phyloP scores from a whole-genome alignment of 2,113 vertebrate species.

The Typhlomys cinereus region DNA sequence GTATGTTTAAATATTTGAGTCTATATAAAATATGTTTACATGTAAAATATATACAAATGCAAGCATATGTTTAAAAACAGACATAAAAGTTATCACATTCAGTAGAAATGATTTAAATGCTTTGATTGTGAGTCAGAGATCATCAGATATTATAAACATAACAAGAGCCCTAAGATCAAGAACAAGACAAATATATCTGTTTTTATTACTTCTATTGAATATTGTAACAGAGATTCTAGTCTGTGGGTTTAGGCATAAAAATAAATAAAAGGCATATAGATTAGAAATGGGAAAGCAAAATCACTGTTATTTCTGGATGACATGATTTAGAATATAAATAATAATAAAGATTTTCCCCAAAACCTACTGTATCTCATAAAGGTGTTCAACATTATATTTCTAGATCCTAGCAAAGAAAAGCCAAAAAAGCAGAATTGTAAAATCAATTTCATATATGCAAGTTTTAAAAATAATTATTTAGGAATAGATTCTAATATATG shows the following conservation, averaged over 20 bases:
- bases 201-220: neutral
- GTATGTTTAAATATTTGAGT: neutral
- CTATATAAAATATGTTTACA: neutral
- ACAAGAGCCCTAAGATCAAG: neutral
- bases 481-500: neutral
- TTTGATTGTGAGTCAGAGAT: neutral
- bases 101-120: neutral
- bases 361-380: neutral
- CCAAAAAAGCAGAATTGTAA: neutral
- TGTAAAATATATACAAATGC: neutral
- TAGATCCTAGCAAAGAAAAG: neutral
- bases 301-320: neutral
- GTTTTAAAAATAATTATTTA: neutral
- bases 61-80: neutral
- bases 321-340: neutral
- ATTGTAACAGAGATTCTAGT: neutral
- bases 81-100: neutral
- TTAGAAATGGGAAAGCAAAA: neutral
- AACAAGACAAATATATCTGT: neutral
- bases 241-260: neutral
- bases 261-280: neutral
- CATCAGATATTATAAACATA: neutral
- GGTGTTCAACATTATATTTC: neutral
- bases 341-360: neutral
- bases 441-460: neutral